These are phyloP conservation scores for Mylabris phalerata DNA, from an alignment of 1,140 invertebrate genomes.

Conservation along the genomic window DNA sequence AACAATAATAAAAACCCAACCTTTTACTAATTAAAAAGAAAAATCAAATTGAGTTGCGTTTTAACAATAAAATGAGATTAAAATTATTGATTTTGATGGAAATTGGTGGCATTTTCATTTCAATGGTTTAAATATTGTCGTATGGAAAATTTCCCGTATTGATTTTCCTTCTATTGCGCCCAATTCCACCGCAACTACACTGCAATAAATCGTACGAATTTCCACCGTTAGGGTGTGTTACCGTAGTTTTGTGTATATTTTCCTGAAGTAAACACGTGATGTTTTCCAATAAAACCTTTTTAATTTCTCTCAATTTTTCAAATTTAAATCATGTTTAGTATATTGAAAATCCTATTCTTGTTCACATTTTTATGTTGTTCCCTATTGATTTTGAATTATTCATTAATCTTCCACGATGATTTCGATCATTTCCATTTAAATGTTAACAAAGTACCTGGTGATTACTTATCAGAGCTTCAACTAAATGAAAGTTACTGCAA, in stretches of 20 bases:
- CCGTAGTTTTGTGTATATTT: neutral
- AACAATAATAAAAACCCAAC: too few relatives aligned
- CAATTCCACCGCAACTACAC: slow-evolving; percentile 9
- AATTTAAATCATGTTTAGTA: neutral
- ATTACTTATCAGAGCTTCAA: slow-evolving; percentile 47
- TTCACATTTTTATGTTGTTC: too few relatives aligned
- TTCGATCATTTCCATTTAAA: slow-evolving; percentile 7
- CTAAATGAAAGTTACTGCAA: slow-evolving; percentile 50
- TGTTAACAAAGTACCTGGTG: slow-evolving; percentile 38
- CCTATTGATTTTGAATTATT: neutral
- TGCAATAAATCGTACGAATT: slow-evolving; percentile 9
- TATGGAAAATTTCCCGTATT: too few relatives aligned
- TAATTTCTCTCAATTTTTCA: neutral
- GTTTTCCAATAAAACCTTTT: neutral
- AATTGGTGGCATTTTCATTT: too few relatives aligned
- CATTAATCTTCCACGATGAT: slow-evolving; percentile 5
- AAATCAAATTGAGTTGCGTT: too few relatives aligned
- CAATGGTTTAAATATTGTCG: too few relatives aligned
- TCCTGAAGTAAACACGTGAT: slow-evolving; percentile 2
- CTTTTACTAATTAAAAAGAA: too few relatives aligned
- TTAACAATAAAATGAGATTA: too few relatives aligned
- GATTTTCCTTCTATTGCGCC: neutral
- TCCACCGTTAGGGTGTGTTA: slow-evolving; percentile 11
- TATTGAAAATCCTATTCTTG: neutral
- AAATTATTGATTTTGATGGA: too few relatives aligned